These are phyloP conservation scores for Criorhina ranunculi DNA, from an alignment of 2,888 invertebrate genomes.

Conservation along the genomic window DNA sequence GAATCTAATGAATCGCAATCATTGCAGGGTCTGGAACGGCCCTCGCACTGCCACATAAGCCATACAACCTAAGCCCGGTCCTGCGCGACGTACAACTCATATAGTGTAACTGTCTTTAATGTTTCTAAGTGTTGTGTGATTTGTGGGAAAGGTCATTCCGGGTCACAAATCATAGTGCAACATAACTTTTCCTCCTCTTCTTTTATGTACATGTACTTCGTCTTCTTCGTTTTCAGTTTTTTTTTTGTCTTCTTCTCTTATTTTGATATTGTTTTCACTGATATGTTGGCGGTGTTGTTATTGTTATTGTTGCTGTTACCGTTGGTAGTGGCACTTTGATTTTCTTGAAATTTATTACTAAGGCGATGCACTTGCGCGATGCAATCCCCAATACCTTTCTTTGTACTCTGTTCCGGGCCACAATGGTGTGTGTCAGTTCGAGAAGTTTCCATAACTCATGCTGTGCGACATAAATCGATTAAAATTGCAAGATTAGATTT, in stretches of 20 bases:
- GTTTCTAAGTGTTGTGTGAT: slow-evolving; percentile 76
- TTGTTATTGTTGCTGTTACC: slow-evolving; percentile 62
- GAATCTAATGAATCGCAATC: slow-evolving; percentile 77
- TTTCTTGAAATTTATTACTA: slow-evolving; percentile 70
- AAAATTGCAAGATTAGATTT: slow-evolving; percentile 78
- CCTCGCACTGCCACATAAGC: slow-evolving; percentile 47
- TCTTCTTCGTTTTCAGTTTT: too few relatives aligned
- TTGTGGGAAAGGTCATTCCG: slow-evolving; percentile 74
- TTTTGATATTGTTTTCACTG: slow-evolving; percentile 72
- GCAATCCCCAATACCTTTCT: slow-evolving; percentile 37
- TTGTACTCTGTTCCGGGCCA: background rate
- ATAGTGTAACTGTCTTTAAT: slow-evolving; percentile 76
- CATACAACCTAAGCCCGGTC: slow-evolving; percentile 3
- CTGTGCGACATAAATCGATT: slow-evolving; percentile 79
- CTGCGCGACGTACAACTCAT: slow-evolving; percentile 57
- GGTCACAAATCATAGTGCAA: slow-evolving; percentile 73
- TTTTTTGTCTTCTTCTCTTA: slow-evolving; percentile 33
- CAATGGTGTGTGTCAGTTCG: slow-evolving; percentile 60
- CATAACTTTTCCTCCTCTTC: slow-evolving; percentile 22
- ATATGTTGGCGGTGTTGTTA: slow-evolving; percentile 60
- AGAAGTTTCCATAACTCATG: slow-evolving; percentile 77
- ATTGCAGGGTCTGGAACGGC: slow-evolving; percentile 64
- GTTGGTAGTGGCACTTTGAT: slow-evolving; percentile 73
- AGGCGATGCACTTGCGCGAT: slow-evolving; percentile 68
- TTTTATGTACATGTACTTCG: too few relatives aligned